These are phyloP conservation scores for Glareola pratincola DNA, from an alignment of 2,113 vertebrate genomes.

Conservation along the genomic window DNA sequence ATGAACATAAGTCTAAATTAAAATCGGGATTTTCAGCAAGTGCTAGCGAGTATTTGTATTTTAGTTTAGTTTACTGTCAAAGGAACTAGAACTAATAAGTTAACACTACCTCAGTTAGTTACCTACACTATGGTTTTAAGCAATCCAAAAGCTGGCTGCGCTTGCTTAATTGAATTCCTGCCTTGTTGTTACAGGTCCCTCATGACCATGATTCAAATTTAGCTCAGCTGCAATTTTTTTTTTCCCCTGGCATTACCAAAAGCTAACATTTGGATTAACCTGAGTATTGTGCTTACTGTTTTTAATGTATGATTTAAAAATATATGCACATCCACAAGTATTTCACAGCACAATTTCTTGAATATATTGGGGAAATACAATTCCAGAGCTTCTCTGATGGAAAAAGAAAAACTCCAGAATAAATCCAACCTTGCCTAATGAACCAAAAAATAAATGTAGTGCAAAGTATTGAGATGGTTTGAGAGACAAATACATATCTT, in stretches of 20 bases:
- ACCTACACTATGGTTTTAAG: not conserved
- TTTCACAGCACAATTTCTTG: not conserved
- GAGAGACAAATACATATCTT: not conserved
- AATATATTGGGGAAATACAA: not conserved
- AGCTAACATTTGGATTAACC: not conserved
- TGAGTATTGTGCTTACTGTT: not conserved
- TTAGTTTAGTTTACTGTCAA: not conserved
- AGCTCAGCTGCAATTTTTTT: not conserved
- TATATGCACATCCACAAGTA: fast-evolving
- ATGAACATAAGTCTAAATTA: not conserved
- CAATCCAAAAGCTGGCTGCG: not conserved
- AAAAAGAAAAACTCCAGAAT: not conserved
- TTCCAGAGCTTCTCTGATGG: not conserved
- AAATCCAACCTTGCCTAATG: not conserved
- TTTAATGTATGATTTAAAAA: not conserved
- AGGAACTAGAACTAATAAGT: not conserved
- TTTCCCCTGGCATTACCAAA: not conserved
- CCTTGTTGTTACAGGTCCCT: not conserved
- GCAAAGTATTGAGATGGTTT: not conserved
- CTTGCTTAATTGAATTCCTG: not conserved
- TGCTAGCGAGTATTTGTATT: not conserved
- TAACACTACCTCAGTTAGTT: not conserved
- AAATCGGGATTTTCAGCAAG: not conserved
- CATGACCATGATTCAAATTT: not conserved
- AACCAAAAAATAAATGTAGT: not conserved